Conservation (phyloP, 2,888 invertebrate species). For the Trilocha varians region DNA sequence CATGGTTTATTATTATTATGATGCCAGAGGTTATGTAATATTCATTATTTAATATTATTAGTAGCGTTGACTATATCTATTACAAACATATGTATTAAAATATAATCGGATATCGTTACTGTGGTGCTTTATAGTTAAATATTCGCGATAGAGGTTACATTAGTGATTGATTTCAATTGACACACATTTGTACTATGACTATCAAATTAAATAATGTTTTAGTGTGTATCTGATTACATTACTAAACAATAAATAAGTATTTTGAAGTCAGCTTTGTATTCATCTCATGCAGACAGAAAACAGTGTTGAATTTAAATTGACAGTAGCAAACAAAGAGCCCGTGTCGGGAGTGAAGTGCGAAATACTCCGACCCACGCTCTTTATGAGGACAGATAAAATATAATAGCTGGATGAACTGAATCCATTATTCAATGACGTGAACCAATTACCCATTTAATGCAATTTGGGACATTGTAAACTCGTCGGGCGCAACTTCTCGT, state of each 20-base stretch:
- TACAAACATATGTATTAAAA: no score
- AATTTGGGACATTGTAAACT: slow-evolving; percentile 66
- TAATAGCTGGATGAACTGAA: slow-evolving; percentile 58
- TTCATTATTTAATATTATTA: no score
- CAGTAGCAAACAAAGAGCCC: slow-evolving; percentile 52
- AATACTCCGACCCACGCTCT: slow-evolving; percentile 55
- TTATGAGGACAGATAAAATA: slow-evolving; percentile 48
- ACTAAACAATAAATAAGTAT: slow-evolving; percentile 26
- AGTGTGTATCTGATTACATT: slow-evolving; percentile 16
- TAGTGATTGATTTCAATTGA: not conserved
- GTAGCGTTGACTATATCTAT: no score
- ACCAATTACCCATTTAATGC: slow-evolving; percentile 72
- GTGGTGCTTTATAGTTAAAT: not conserved
- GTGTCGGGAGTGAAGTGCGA: slow-evolving; percentile 53
- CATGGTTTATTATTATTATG: no score
- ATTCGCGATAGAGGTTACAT: not conserved
- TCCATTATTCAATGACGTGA: slow-evolving; percentile 72
- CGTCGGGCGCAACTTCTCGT: slow-evolving; percentile 53
- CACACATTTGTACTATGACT: slow-evolving; percentile 1
- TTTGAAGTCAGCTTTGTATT: slow-evolving; percentile 44
- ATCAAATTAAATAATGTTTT: slow-evolving; percentile 14
- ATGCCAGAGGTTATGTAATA: no score
- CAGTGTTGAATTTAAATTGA: slow-evolving; percentile 52
- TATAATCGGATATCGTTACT: no score
- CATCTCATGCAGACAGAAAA: slow-evolving; percentile 51